These are phyloP conservation scores for Macrophya alboannulata DNA, from an alignment of 2,888 invertebrate genomes.

Conservation along the genomic window DNA sequence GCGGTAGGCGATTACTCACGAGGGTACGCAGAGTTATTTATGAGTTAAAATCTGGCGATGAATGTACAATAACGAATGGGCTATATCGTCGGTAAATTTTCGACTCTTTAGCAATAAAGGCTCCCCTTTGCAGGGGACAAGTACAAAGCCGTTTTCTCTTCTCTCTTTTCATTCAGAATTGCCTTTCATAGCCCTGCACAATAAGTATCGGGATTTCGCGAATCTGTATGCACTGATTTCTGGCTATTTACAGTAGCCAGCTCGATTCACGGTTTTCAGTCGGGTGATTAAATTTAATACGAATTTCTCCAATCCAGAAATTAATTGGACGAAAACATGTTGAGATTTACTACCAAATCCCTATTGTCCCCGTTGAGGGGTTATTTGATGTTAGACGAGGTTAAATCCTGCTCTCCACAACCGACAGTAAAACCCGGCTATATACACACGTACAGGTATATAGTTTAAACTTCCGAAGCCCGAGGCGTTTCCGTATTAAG, in stretches of 20 bases:
- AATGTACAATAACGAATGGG: slow-evolving; percentile 10
- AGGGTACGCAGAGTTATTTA: not conserved
- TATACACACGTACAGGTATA: not conserved
- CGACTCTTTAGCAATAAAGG: not conserved
- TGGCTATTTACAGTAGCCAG: not conserved
- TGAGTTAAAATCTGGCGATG: not conserved
- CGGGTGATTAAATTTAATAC: not conserved
- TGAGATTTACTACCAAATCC: slow-evolving; percentile 14
- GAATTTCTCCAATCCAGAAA: not conserved
- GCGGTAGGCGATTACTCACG: not conserved
- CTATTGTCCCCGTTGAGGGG: not conserved
- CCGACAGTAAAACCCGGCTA: not conserved
- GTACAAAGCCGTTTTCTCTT: not conserved
- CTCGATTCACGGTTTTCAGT: not conserved
- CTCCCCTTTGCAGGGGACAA: not conserved
- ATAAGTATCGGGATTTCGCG: not conserved
- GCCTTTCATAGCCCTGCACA: not conserved
- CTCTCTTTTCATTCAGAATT: no score
- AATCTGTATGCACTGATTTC: not conserved
- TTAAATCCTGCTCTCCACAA: slow-evolving; percentile 16
- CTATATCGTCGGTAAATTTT: not conserved
- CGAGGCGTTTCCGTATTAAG: slow-evolving; percentile 39
- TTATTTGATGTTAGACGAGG: slow-evolving; percentile 46
- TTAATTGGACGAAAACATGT: slow-evolving; percentile 44
- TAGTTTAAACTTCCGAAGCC: slow-evolving; percentile 18